phyloP scores from a whole-genome alignment of 35 echinoderm and acorn worm genomes.

The Eucidaris tribuloides region DNA sequence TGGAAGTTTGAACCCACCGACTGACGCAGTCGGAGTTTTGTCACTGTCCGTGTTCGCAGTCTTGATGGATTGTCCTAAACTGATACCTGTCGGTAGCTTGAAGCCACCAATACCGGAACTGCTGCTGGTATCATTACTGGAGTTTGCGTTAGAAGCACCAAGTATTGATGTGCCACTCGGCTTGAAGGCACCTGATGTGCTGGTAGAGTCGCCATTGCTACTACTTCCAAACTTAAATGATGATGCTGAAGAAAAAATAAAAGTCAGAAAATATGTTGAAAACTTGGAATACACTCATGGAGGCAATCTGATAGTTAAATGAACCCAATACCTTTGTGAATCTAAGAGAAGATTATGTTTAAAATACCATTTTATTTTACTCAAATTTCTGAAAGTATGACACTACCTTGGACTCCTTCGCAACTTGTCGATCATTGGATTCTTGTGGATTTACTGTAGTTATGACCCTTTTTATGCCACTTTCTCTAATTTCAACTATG shows the following conservation, averaged over 20 bases:
- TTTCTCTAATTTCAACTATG: no score
- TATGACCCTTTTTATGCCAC: no score
- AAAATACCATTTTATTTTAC: no score
- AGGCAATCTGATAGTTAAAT: no score
- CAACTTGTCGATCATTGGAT: no score
- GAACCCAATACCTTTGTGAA: no score
- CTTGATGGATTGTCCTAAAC: neutral
- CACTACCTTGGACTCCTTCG: no score
- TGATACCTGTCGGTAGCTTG: slow-evolving; percentile 3
- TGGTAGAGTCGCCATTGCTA: neutral
- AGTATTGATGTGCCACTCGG: slow-evolving; percentile 29
- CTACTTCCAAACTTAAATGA: slow-evolving; percentile 78
- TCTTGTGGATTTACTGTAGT: no score
- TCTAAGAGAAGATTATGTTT: no score
- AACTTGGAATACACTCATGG: no score
- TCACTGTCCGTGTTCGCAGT: slow-evolving; percentile 16
- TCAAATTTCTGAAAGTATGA: no score
- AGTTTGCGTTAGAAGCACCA: slow-evolving; percentile 12
- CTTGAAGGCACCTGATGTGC: slow-evolving; percentile 45
- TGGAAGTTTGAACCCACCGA: slow-evolving; percentile 20
- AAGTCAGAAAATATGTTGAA: no score
- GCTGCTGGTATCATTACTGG: neutral
- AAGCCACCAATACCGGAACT: slow-evolving; percentile 3
- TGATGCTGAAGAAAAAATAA: slow-evolving; percentile 33
- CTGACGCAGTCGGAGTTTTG: neutral